These are phyloP conservation scores for Propithecus perrieri DNA, from an alignment of 2,797 vertebrate genomes.

Conservation along the genomic window DNA sequence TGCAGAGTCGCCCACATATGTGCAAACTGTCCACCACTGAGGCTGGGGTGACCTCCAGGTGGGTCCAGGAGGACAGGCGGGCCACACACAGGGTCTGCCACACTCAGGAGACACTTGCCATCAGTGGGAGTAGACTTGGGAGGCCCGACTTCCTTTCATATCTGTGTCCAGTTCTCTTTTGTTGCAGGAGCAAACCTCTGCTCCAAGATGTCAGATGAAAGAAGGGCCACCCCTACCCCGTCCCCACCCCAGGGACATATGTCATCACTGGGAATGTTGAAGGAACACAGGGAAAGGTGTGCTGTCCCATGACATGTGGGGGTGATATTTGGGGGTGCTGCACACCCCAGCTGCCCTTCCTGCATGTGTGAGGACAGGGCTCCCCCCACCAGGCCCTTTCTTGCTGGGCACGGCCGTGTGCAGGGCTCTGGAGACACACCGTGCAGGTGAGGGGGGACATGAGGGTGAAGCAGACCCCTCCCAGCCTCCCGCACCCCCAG, in stretches of 20 bases:
- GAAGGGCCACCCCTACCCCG: fast-evolving
- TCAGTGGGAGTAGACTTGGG: no score
- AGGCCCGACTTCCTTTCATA: not conserved
- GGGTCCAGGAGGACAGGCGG: fast-evolving
- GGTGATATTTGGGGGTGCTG: not conserved
- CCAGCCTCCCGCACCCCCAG: fast-evolving
- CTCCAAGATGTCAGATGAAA: not conserved
- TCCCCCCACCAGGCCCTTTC: not conserved
- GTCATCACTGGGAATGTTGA: fast-evolving
- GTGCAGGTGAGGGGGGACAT: fast-evolving
- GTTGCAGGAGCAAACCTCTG: not conserved
- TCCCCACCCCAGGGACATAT: fast-evolving
- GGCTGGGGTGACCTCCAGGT: not conserved
- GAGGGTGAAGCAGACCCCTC: not conserved
- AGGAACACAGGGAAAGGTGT: not conserved
- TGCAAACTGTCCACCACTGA: fast-evolving
- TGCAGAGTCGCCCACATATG: fast-evolving
- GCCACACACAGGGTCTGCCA: not conserved
- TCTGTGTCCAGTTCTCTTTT: not conserved
- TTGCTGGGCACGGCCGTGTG: not conserved
- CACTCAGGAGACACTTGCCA: not conserved
- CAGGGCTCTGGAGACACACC: no score
- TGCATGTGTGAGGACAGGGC: not conserved
- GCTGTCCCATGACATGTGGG: not conserved
- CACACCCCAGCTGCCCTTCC: not conserved